Conservation (phyloP, 2,888 invertebrate species). For the Stenodera caucasica region DNA sequence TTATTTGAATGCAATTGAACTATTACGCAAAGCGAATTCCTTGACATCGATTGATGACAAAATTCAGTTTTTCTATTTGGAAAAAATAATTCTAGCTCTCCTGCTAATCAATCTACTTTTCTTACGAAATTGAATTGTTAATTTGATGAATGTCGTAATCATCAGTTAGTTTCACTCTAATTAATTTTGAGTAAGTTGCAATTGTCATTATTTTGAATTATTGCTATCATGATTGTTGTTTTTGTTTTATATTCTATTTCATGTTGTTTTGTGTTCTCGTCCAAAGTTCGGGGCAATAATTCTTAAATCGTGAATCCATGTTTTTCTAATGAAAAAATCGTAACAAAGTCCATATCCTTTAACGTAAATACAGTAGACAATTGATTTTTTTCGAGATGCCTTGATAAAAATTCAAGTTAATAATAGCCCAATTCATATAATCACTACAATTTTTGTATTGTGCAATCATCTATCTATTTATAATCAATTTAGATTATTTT, state of each 20-base stretch:
- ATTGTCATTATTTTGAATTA: not conserved
- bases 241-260: not conserved
- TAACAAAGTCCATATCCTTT: slow-evolving; percentile 5
- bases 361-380: not conserved
- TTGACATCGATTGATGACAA: not conserved
- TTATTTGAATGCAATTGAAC: no score
- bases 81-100: no score
- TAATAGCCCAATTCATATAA: no score
- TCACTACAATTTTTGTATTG: no score
- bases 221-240: not conserved
- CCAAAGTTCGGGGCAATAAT: not conserved
- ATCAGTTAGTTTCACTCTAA: not conserved
- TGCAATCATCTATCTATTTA: no score
- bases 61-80: no score
- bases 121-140: no score
- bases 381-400: not conserved
- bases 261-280: not conserved
- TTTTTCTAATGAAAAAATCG: not conserved
- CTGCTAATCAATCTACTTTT: no score
- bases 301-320: not conserved
- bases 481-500: no score
- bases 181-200: not conserved
- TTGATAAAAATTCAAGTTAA: not conserved
- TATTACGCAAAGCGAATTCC: not conserved
- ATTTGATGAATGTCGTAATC: not conserved